Percentiles rank a stretch among this genome's conserved stretches.
These are phyloP conservation scores for Spinus olivaceus DNA, from an alignment of 2,797 vertebrate genomes.

Conservation along the genomic window DNA sequence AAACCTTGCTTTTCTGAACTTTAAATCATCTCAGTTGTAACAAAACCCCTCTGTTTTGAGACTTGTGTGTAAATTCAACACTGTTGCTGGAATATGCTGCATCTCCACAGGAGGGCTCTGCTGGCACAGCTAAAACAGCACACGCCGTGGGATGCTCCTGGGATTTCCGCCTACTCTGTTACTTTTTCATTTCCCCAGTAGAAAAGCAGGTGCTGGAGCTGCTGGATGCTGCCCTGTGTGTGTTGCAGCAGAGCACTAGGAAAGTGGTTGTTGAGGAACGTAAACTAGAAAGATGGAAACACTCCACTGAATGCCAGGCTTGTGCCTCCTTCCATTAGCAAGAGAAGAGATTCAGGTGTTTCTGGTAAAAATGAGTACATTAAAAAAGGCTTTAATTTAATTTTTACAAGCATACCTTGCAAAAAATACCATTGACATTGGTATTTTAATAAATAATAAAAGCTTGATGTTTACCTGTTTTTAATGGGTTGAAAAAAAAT, in stretches of 20 bases:
- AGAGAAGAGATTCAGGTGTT: background rate
- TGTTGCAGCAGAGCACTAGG: background rate
- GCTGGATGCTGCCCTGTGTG: background rate
- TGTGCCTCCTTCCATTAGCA: background rate
- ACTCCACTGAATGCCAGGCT: background rate
- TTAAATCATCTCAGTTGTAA: background rate
- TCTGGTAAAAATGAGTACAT: background rate
- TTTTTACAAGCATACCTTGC: background rate
- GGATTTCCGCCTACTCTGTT: background rate
- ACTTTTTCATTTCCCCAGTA: background rate
- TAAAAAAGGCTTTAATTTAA: background rate
- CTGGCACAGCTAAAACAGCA: background rate
- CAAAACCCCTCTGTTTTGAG: background rate
- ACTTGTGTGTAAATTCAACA: background rate
- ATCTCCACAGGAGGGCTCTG: slow-evolving; percentile 60
- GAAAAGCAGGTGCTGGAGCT: background rate
- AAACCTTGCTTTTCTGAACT: background rate
- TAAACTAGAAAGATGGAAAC: background rate
- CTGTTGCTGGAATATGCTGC: background rate
- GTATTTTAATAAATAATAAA: background rate
- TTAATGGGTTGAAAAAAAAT: background rate
- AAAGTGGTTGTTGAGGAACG: background rate
- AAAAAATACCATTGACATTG: background rate
- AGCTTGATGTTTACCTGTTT: background rate
- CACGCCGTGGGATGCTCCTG: background rate